A percentile compares a stretch with the other conserved stretches of the same genome.
These are phyloP conservation scores for Burhinus bistriatus DNA, from an alignment of 2,113 vertebrate genomes.

Conservation along the genomic window DNA sequence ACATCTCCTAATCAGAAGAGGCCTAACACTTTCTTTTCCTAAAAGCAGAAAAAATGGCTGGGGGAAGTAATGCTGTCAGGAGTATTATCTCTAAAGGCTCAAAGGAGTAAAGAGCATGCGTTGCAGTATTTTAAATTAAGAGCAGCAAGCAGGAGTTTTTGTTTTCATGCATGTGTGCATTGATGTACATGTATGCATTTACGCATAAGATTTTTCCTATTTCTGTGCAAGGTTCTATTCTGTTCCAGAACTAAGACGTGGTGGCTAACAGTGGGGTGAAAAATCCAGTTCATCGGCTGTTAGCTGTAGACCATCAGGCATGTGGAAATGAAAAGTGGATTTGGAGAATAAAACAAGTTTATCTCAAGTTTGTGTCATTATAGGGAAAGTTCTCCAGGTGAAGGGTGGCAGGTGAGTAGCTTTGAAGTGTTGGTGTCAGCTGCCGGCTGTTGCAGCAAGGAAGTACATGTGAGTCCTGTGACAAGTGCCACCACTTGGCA, in stretches of 20 bases:
- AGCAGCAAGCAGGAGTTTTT: not conserved
- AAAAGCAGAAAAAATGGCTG: not conserved
- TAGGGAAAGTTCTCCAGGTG: not conserved
- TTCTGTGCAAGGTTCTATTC: not conserved
- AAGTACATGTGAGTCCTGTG: not conserved
- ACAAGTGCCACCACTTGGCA: not conserved
- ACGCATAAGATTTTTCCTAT: not conserved
- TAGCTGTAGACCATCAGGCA: not conserved
- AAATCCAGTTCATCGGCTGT: not conserved
- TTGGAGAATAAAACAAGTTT: not conserved
- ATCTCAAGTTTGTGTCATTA: not conserved
- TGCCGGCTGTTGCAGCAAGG: accelerated
- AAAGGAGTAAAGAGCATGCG: not conserved
- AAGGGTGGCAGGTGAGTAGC: not conserved
- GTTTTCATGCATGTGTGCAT: not conserved
- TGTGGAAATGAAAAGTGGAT: not conserved
- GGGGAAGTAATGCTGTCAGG: not conserved
- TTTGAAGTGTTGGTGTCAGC: not conserved
- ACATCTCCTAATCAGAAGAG: not conserved
- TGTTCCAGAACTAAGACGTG: not conserved
- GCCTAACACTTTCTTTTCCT: not conserved
- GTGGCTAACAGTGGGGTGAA: not conserved
- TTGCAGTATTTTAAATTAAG: not conserved
- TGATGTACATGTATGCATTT: not conserved
- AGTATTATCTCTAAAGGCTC: not conserved